Evolutionary conservation across 1,140 invertebrate genomes (phyloP).

Genomic region (Venustaconcha ellipsiformis): DNA sequence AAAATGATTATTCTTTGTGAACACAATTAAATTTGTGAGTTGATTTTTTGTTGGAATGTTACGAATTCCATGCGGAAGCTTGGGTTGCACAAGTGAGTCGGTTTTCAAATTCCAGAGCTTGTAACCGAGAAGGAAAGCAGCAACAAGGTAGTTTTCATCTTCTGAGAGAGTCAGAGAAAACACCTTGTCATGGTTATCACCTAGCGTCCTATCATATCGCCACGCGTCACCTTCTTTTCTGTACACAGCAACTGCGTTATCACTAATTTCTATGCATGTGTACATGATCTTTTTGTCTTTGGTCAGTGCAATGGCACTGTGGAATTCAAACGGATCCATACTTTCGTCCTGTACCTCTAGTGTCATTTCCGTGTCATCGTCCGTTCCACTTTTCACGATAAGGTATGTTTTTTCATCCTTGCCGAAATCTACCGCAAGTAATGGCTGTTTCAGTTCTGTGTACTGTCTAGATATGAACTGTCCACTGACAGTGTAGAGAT

Average conservation of each 20-base stretch:
- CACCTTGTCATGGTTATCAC: slow-evolving; percentile 71
- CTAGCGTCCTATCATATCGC: slow-evolving; percentile 67
- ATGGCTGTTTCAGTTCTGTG: slow-evolving; percentile 58
- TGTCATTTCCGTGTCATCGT: slow-evolving; percentile 60
- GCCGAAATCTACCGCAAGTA: slow-evolving; percentile 49
- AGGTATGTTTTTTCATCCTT: slow-evolving; percentile 46
- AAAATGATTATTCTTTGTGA: slow-evolving; percentile 90
- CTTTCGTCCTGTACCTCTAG: slow-evolving; percentile 60
- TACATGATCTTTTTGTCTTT: slow-evolving; percentile 58
- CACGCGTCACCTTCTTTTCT: slow-evolving; percentile 61
- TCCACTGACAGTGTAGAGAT: slow-evolving; percentile 58
- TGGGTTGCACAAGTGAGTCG: slow-evolving; percentile 76
- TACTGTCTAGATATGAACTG: slow-evolving; percentile 42
- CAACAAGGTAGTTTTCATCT: slow-evolving; percentile 84
- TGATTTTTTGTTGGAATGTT: slow-evolving; percentile 88
- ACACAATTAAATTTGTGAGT: slow-evolving; percentile 75
- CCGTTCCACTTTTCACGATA: slow-evolving; percentile 57
- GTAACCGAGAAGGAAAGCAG: slow-evolving; percentile 86
- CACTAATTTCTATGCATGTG: slow-evolving; percentile 68
- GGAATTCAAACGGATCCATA: slow-evolving; percentile 79
- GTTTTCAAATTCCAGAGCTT: slow-evolving; percentile 69
- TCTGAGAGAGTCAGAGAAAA: slow-evolving; percentile 86
- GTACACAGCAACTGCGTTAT: slow-evolving; percentile 65
- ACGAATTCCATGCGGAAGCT: slow-evolving; percentile 87
- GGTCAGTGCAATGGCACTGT: slow-evolving; percentile 77